Conservation (phyloP, 2,113 vertebrate genomes). For the Haemorhous mexicanus region DNA sequence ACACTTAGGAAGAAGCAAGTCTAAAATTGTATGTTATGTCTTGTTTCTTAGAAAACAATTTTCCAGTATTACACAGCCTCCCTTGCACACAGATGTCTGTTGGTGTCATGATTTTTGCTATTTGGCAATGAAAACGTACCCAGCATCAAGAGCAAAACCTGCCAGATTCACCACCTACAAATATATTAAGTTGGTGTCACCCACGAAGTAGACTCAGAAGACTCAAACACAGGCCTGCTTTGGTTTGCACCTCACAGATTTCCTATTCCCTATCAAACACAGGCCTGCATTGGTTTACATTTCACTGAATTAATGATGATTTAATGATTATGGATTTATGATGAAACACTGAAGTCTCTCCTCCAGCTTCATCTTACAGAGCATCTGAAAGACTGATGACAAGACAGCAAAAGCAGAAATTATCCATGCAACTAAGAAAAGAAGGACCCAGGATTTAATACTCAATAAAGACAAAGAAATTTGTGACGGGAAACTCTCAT, state of each 20-base stretch:
- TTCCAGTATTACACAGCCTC: not conserved
- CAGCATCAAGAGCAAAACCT: not conserved
- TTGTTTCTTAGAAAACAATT: not conserved
- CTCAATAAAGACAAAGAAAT: not conserved
- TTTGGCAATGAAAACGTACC: not conserved
- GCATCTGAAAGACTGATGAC: not conserved
- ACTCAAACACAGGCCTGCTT: not conserved
- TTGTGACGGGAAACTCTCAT: not conserved
- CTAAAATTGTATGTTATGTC: not conserved
- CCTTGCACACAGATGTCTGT: not conserved
- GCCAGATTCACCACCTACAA: not conserved
- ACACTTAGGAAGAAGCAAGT: not conserved
- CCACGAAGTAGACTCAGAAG: rapidly evolving
- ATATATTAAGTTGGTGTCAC: not conserved
- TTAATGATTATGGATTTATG: not conserved
- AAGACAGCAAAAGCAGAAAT: not conserved
- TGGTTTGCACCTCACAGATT: not conserved
- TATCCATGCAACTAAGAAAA: not conserved
- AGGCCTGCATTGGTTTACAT: not conserved
- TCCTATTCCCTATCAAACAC: not conserved
- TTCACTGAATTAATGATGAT: not conserved
- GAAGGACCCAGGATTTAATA: not conserved
- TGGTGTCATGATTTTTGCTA: not conserved
- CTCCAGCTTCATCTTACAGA: not conserved
- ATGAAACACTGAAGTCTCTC: not conserved